Percentiles rank a stretch among this genome's conserved stretches.
Conservation (phyloP, 1,140 invertebrate genomes). For the Papilio machaon region DNA sequence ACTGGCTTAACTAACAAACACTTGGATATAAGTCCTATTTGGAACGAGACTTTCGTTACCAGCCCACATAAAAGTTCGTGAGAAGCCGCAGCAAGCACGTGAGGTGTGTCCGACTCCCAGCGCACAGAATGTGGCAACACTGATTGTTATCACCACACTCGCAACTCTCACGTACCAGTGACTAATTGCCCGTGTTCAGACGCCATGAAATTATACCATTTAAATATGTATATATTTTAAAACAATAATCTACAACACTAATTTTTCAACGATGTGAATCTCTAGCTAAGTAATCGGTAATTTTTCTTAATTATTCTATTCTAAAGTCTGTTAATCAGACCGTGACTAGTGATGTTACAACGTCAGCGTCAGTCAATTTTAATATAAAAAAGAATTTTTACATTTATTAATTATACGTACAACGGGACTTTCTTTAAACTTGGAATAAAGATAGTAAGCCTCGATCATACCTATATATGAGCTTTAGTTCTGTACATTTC, state of each 20-base stretch:
- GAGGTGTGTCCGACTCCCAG: conserved; percentile 53
- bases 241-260: conserved; percentile 55
- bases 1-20: neutral
- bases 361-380: conserved; percentile 5
- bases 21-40: conserved; percentile 3
- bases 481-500: no score
- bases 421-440: neutral
- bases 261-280: conserved; percentile 23
- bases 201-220: conserved; percentile 70
- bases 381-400: conserved; percentile 28
- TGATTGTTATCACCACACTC: conserved; percentile 57
- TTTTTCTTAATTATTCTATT: conserved; percentile 27
- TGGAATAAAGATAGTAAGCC: neutral
- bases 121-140: conserved; percentile 41
- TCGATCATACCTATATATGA: no score
- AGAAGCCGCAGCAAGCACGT: conserved; percentile 41
- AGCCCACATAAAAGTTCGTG: conserved; percentile 37
- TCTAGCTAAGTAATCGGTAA: conserved; percentile 23
- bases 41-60: neutral
- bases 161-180: conserved; percentile 65
- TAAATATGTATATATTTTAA: conserved; percentile 63
- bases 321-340: conserved; percentile 8
- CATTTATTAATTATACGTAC: neutral
- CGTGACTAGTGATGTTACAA: conserved; percentile 8
- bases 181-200: conserved; percentile 70